Evolutionary conservation across 2,113 vertebrate species (phyloP).

Genomic region (Muscicapa adusta): DNA sequence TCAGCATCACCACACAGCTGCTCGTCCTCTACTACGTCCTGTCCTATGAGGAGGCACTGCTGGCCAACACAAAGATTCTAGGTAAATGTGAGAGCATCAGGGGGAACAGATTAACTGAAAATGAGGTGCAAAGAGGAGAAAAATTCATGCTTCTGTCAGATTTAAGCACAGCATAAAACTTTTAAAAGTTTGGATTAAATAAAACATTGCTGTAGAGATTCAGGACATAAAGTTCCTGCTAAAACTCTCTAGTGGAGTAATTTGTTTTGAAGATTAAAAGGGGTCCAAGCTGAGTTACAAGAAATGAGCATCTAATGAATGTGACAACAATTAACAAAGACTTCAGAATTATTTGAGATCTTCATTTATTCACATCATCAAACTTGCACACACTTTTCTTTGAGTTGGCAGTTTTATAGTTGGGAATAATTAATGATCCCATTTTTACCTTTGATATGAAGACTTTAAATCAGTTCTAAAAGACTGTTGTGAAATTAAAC

Average conservation of each 20-base stretch:
- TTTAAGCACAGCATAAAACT: neutral
- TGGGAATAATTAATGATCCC: neutral
- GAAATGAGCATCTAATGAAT: neutral
- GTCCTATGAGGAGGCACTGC: constrained; percentile 94
- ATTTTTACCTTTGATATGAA: neutral
- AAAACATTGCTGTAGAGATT: neutral
- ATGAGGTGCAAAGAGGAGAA: neutral
- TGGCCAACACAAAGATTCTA: constrained; percentile 90
- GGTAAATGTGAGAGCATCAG: constrained; percentile 67
- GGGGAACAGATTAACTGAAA: neutral
- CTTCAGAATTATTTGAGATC: neutral
- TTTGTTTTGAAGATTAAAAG: neutral
- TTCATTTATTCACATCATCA: neutral
- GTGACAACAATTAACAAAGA: neutral
- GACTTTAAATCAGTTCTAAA: neutral
- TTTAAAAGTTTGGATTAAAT: no score
- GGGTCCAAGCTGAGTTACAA: neutral
- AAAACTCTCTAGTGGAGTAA: neutral
- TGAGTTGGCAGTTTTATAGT: neutral
- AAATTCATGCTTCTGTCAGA: neutral
- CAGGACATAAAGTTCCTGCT: neutral
- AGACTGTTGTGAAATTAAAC: neutral
- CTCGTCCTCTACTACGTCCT: constrained; percentile 95
- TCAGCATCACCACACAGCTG: constrained; percentile 92
- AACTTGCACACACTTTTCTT: neutral